These are phyloP conservation scores for Anguilla megastoma DNA, from an alignment of 2,797 vertebrate genomes.

Conservation along the genomic window DNA sequence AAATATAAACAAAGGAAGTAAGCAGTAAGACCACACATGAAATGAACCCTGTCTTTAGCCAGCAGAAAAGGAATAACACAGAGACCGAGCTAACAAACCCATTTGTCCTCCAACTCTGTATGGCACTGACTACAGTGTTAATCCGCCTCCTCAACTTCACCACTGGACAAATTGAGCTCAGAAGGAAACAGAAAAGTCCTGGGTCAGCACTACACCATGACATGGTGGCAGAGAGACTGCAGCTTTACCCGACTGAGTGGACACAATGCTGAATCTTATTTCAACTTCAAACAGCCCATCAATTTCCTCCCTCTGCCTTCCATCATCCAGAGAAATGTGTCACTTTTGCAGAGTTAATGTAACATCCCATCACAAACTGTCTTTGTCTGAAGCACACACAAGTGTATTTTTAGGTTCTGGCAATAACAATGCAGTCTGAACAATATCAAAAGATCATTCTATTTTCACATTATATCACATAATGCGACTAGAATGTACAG, in stretches of 20 bases:
- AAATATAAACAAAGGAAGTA: not conserved
- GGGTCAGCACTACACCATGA: not conserved
- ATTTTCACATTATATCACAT: not conserved
- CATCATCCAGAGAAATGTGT: not conserved
- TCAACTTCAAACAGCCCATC: not conserved
- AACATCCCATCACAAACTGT: not conserved
- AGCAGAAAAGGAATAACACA: not conserved
- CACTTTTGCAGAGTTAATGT: not conserved
- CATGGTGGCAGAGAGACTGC: not conserved
- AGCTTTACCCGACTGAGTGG: not conserved
- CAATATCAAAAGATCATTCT: not conserved
- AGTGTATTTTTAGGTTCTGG: not conserved
- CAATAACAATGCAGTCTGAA: not conserved
- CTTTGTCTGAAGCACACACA: not conserved
- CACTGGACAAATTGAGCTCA: not conserved
- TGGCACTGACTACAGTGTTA: not conserved
- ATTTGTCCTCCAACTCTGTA: not conserved
- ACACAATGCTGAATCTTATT: not conserved
- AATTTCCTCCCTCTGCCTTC: not conserved
- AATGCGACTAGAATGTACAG: not conserved
- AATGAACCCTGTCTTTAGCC: not conserved
- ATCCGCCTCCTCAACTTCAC: not conserved
- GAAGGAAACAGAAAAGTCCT: not conserved
- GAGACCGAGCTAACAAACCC: not conserved
- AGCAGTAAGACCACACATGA: not conserved